Percentiles rank a stretch among this genome's conserved stretches.
These are phyloP conservation scores for Nomada flava DNA, from an alignment of 2,888 invertebrate genomes.

Conservation along the genomic window DNA sequence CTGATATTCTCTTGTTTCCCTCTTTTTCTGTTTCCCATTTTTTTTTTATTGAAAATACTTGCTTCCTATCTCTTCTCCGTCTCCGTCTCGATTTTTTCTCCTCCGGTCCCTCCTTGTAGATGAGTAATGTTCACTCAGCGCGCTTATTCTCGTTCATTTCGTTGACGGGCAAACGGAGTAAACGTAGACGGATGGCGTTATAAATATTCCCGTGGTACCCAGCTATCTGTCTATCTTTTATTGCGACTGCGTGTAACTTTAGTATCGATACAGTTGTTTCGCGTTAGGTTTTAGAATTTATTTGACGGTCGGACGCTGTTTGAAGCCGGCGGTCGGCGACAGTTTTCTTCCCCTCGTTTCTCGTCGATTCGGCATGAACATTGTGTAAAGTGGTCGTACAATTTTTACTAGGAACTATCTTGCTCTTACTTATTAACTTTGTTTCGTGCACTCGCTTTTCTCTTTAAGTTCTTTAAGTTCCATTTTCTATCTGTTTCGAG, in stretches of 20 bases:
- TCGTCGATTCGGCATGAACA: background rate
- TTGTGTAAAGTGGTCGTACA: background rate
- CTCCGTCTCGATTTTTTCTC: constrained; percentile 19
- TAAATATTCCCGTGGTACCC: constrained; percentile 44
- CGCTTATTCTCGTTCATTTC: constrained; percentile 47
- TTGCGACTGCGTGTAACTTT: background rate
- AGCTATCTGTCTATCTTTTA: constrained; percentile 3
- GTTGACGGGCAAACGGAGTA: constrained; percentile 20
- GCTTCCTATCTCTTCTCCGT: constrained; percentile 24
- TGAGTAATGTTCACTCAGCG: constrained; percentile 42
- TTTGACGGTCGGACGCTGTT: background rate
- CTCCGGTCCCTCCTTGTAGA: constrained; percentile 24
- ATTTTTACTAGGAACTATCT: background rate
- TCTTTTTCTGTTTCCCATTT: constrained; percentile 1
- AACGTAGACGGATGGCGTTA: constrained; percentile 44
- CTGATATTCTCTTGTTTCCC: constrained; percentile 69
- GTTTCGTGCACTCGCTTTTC: too few relatives aligned
- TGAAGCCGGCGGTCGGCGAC: background rate
- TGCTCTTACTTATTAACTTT: background rate
- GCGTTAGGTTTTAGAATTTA: background rate
- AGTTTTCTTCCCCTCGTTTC: background rate
- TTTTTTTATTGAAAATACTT: constrained; percentile 40
- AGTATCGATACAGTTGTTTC: background rate
- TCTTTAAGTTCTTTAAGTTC: too few relatives aligned
- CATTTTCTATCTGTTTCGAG: background rate